A percentile compares a stretch with the other conserved stretches of the same genome.
Evolutionary conservation across 1,140 invertebrate species (phyloP).

Genomic region (Drosophila pseudoobscura): DNA sequence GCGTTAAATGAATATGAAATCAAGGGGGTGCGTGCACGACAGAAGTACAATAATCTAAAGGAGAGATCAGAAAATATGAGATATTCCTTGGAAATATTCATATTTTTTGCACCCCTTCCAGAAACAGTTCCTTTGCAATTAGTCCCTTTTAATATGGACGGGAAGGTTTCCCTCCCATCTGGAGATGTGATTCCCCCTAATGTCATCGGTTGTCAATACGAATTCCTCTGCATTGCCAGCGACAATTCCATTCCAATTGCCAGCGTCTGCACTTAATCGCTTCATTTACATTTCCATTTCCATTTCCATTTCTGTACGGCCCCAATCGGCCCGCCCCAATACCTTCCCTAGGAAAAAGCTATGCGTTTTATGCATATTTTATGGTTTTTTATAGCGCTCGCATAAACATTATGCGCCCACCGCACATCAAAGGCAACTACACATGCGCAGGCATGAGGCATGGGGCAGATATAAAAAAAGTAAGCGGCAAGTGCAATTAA

Average conservation of each 20-base stretch:
- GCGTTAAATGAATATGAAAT: too few relatives aligned
- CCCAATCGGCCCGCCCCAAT: slow-evolving; percentile 28
- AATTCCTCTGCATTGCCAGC: slow-evolving; percentile 26
- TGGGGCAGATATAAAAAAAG: slow-evolving; percentile 49
- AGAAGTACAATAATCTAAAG: too few relatives aligned
- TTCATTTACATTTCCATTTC: slow-evolving; percentile 61
- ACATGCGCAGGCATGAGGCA: slow-evolving; percentile 60
- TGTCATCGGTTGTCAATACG: slow-evolving; percentile 22
- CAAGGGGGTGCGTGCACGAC: too few relatives aligned
- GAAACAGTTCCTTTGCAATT: too few relatives aligned
- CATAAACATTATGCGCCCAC: slow-evolving; percentile 64
- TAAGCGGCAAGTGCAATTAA: slow-evolving; percentile 77
- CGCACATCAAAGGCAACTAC: slow-evolving; percentile 72
- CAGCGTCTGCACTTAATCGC: slow-evolving; percentile 70
- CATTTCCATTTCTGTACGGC: slow-evolving; percentile 46
- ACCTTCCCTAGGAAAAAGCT: slow-evolving; percentile 17
- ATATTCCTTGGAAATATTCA: too few relatives aligned
- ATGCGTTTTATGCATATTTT: slow-evolving; percentile 79
- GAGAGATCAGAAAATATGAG: too few relatives aligned
- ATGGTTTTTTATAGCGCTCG: slow-evolving; percentile 72
- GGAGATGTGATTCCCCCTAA: slow-evolving; percentile 10
- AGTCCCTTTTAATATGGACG: too few relatives aligned
- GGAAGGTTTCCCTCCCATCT: too few relatives aligned
- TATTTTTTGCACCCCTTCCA: too few relatives aligned
- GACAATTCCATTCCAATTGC: slow-evolving; percentile 54